phyloP scores from a whole-genome alignment of 2,888 invertebrate genomes.

The Eupithecia dodoneata region DNA sequence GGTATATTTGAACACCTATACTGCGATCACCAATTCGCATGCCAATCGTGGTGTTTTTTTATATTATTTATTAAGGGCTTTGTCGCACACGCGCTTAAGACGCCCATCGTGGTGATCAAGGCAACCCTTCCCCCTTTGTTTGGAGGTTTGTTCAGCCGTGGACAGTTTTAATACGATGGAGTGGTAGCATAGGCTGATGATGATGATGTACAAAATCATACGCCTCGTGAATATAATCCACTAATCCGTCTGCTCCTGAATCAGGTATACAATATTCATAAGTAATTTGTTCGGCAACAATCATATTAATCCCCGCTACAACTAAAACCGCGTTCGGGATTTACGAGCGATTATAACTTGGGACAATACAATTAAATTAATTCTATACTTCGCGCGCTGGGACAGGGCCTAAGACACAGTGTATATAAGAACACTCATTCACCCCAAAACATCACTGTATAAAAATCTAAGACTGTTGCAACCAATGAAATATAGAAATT shows the following conservation, averaged over 20 bases:
- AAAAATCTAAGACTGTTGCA: too few species aligned
- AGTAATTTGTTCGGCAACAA: slow-evolving; percentile 24
- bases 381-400: slow-evolving; percentile 32
- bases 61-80: too few species aligned
- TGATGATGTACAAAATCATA: not conserved
- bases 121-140: too few species aligned
- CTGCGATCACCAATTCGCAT: not conserved
- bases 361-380: slow-evolving; percentile 39
- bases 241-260: not conserved
- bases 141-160: not conserved
- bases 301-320: slow-evolving; percentile 25
- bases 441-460: not conserved
- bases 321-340: slow-evolving; percentile 21
- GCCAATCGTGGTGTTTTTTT: too few species aligned
- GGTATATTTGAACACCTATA: too few species aligned
- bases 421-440: not conserved
- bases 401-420: slow-evolving; percentile 20
- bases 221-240: not conserved
- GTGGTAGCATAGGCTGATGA: not conserved
- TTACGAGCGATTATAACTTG: slow-evolving; percentile 31
- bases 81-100: too few species aligned
- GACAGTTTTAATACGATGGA: not conserved
- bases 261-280: slow-evolving; percentile 12
- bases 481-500: too few species aligned
- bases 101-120: not conserved